phyloP scores from a whole-genome alignment of 2,113 vertebrate genomes.

The Neofelis nebulosa region DNA sequence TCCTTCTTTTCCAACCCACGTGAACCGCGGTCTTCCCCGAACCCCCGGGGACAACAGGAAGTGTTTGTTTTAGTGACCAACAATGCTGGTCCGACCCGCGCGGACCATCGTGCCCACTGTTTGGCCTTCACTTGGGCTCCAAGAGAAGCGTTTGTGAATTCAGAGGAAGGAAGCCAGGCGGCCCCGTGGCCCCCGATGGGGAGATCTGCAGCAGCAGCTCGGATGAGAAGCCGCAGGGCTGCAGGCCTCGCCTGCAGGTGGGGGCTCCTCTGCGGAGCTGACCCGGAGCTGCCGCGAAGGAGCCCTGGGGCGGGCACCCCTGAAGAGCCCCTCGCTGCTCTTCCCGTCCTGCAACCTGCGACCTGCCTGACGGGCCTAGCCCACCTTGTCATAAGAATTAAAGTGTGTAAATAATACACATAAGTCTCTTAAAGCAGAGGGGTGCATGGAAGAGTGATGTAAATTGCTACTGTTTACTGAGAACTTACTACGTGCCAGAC shows the following conservation, averaged over 20 bases:
- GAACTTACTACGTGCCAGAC: not conserved
- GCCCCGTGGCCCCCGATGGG: not conserved
- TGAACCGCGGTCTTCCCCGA: not conserved
- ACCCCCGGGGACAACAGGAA: slow-evolving; percentile 80
- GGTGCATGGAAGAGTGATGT: not conserved
- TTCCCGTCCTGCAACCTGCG: not conserved
- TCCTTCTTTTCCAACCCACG: slow-evolving; percentile 20
- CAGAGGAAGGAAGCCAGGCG: slow-evolving; percentile 63
- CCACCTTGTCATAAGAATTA: not conserved
- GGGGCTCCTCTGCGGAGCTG: not conserved
- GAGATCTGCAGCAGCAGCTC: slow-evolving; percentile 18
- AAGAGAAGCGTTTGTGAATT: slow-evolving; percentile 71
- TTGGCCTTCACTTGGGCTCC: slow-evolving; percentile 65
- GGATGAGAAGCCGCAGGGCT: not conserved
- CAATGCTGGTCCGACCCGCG: slow-evolving; percentile 71
- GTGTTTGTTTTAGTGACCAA: slow-evolving; percentile 83
- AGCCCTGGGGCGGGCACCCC: not conserved
- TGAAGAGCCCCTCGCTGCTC: not conserved
- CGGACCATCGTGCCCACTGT: slow-evolving; percentile 11
- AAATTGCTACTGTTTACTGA: not conserved
- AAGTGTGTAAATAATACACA: not conserved
- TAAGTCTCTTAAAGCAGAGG: not conserved
- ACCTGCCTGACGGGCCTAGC: not conserved
- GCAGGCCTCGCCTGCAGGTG: not conserved
- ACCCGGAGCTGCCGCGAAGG: not conserved